phyloP scores from a whole-genome alignment of 2,888 invertebrate species.

The Chrysodeixis includens region DNA sequence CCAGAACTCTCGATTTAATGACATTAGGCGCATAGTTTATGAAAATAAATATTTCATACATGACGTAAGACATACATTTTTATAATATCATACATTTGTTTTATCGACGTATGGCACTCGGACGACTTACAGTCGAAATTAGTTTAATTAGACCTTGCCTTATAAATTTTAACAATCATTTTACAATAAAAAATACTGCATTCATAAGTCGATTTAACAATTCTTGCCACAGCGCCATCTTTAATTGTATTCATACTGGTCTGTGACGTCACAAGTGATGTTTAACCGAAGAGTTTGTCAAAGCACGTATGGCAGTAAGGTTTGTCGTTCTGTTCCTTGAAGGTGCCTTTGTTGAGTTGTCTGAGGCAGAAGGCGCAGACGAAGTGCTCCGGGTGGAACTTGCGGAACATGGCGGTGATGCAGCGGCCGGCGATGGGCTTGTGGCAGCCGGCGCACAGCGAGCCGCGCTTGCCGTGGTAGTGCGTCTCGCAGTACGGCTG shows the following conservation, averaged over 20 bases:
- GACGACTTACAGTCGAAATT: conserved; percentile 52
- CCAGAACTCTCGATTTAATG: conserved; percentile 18
- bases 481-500: conserved; percentile 99
- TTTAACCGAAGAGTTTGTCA: conserved; percentile 97
- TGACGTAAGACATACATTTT: conserved; percentile 28
- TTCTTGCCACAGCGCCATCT: conserved; percentile 38
- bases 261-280: conserved; percentile 31
- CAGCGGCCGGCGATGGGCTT: conserved; percentile 99
- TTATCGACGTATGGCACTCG: conserved; percentile 53
- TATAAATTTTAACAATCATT: conserved; percentile 46
- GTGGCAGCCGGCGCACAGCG: conserved; percentile 99
- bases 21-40: conserved; percentile 20
- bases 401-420: conserved; percentile 99
- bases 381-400: conserved; percentile 99
- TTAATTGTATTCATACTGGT: conserved; percentile 10
- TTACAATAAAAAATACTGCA: conserved; percentile 40
- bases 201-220: conserved; percentile 25
- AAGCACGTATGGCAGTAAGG: conserved; percentile 99
- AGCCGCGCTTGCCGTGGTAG: conserved; percentile 99
- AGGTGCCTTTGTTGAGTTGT: conserved; percentile 99
- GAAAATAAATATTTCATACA: conserved; percentile 30
- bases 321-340: conserved; percentile 99
- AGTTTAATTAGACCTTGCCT: conserved; percentile 45
- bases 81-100: conserved; percentile 35
- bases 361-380: conserved; percentile 99